Evolutionary conservation across 2,797 vertebrate species (phyloP).

Genomic region (Silurus aristotelis): DNA sequence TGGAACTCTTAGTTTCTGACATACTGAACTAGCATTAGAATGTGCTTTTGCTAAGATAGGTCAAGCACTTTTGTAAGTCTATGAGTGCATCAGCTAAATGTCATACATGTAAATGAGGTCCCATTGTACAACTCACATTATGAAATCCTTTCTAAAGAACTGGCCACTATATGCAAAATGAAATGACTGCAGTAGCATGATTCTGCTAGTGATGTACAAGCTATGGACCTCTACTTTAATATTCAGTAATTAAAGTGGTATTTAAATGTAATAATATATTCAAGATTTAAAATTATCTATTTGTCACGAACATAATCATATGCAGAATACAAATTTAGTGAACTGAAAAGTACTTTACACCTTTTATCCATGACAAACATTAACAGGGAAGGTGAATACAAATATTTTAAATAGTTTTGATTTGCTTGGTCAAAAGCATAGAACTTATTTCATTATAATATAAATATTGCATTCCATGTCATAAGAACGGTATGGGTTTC

Average conservation of each 20-base stretch:
- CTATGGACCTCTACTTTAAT: background rate
- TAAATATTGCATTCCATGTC: background rate
- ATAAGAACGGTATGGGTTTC: background rate
- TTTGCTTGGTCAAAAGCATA: background rate
- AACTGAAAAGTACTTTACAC: too few relatives aligned
- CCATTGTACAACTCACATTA: background rate
- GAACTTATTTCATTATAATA: background rate
- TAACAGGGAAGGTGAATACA: background rate
- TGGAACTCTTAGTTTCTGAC: too few relatives aligned
- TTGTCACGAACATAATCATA: too few relatives aligned
- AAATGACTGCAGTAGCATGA: background rate
- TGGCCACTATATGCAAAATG: background rate
- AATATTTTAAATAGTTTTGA: background rate
- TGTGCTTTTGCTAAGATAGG: background rate
- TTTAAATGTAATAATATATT: too few relatives aligned
- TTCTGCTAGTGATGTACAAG: background rate
- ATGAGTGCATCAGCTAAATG: background rate
- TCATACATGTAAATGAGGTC: background rate
- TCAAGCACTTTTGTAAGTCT: background rate
- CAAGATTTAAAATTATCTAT: too few relatives aligned
- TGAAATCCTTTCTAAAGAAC: background rate
- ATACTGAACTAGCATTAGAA: too few relatives aligned
- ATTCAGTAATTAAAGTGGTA: background rate
- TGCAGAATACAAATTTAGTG: too few relatives aligned
- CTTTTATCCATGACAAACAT: background rate